Conservation (phyloP, 1,140 invertebrate genomes). For the Bombus difficillimus region DNA sequence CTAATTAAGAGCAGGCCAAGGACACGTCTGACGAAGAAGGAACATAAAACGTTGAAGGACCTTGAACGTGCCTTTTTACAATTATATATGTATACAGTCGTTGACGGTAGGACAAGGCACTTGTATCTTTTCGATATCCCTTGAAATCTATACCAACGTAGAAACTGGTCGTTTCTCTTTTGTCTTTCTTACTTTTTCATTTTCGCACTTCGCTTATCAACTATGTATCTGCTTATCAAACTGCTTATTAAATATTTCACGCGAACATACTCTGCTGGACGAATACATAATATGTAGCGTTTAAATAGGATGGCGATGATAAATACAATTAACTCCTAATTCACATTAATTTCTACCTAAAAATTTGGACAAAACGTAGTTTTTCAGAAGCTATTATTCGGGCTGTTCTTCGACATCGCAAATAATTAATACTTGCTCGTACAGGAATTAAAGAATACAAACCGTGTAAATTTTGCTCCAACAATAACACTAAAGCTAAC, state of each 20-base stretch:
- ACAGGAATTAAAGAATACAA: slow-evolving; percentile 5
- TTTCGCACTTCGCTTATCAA: background rate
- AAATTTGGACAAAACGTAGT: background rate
- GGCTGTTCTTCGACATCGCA: background rate
- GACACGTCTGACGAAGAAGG: slow-evolving; percentile 59
- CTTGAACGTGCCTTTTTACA: slow-evolving; percentile 27
- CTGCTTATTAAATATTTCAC: background rate
- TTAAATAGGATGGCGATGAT: slow-evolving; percentile 7
- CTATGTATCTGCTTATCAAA: background rate
- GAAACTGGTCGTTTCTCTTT: background rate
- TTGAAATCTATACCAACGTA: background rate
- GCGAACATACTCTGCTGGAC: background rate
- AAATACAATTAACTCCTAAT: background rate
- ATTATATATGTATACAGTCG: slow-evolving; percentile 13
- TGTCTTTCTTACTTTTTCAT: background rate
- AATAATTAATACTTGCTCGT: background rate
- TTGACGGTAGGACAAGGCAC: slow-evolving; percentile 26
- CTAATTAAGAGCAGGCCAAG: slow-evolving; percentile 60
- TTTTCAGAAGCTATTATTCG: background rate
- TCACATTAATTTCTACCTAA: background rate
- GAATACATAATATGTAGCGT: background rate
- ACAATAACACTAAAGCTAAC: background rate
- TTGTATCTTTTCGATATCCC: slow-evolving; percentile 21
- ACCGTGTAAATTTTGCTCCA: background rate
- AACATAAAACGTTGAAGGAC: slow-evolving; percentile 59